Base-by-base conservation (phyloP, 2,797 vertebrate genomes). In the Vespertilio murinus region DNA sequence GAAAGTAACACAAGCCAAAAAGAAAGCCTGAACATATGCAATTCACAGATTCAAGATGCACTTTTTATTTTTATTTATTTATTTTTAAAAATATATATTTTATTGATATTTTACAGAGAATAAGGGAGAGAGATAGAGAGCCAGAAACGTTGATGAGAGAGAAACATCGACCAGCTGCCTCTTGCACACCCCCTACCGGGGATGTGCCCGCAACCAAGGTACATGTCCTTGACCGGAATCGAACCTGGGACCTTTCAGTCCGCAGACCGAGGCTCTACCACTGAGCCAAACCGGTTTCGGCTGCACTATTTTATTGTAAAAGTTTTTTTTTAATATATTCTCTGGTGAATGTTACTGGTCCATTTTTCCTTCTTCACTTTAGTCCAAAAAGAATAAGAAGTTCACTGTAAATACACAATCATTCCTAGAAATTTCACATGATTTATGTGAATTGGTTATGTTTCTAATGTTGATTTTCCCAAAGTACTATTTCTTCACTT, bases 231-330 rank as follows among this genome's bases (percentile, higher is more conserved):
- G n/a, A n/a, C n/a, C n/a, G n/a, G n/a, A n/a, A n/a, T n/a, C n/a
- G n/a, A n/a, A n/a, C n/a, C n/a, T n/a, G n/a, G n/a, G n/a, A n/a
- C n/a, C n/a, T n/a, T n/a, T n/a, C n/a, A n/a, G n/a, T n/a, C n/a
- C n/a, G n/a, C n/a, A n/a, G n/a, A n/a, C n/a, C n/a, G n/a, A n/a
- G n/a, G n/a, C n/a, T n/a, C n/a, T n/a, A n/a, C n/a, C n/a, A n/a
- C n/a, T n/a, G n/a, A n/a, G n/a, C n/a, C n/a, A n/a, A n/a, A n/a
- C n/a, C n/a, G n/a, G n/a, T n/a, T n/a, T n/a, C n/a, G n/a, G n/a
- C n/a, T n/a, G n/a, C n/a, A n/a, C n/a, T n/a, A n/a, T 94, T 90
- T 90, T 47, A 74, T 81, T 80, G 3, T 20, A 94, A 73, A 83
- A 65, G 3, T 85, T 91, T 79, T 70, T 56, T 42, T 42, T 42